Evolutionary conservation across 2,797 vertebrate genomes (phyloP).

Genomic region (Crocodylus rhombifer): DNA sequence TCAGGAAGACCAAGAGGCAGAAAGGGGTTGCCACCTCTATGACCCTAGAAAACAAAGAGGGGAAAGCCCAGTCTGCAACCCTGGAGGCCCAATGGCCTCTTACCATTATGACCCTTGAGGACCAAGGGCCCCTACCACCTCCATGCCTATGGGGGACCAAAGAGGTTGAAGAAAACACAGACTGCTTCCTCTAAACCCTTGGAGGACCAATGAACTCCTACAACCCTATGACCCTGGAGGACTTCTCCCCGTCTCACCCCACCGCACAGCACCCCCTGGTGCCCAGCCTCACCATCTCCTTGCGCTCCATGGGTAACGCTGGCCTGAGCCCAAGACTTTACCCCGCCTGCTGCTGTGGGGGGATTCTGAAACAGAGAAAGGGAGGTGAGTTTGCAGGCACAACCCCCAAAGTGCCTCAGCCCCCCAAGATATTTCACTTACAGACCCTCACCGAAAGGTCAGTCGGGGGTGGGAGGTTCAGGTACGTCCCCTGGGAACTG

Average conservation of each 20-base stretch:
- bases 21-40: neutral
- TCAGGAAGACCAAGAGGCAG: neutral
- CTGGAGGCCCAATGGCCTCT: neutral
- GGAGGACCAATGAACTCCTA: too few species aligned
- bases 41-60: neutral
- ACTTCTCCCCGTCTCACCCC: too few species aligned
- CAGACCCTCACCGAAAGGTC: neutral
- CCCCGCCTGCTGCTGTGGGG: constrained; percentile 89
- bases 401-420: too few species aligned
- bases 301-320: constrained; percentile 94
- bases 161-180: neutral
- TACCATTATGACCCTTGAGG: neutral
- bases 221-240: too few species aligned
- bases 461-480: too few species aligned
- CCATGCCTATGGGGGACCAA: neutral
- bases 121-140: neutral
- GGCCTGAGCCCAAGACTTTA: constrained; percentile 97
- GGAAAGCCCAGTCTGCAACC: neutral
- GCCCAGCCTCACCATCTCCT: constrained; percentile 90
- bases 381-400: too few species aligned
- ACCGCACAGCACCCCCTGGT: too few species aligned
- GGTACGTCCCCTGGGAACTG: neutral
- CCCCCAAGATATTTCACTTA: neutral
- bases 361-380: constrained; percentile 79
- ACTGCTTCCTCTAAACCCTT: too few species aligned